Base-by-base conservation (phyloP, 2,888 invertebrate species). In the Trichacis sp. region DNA sequence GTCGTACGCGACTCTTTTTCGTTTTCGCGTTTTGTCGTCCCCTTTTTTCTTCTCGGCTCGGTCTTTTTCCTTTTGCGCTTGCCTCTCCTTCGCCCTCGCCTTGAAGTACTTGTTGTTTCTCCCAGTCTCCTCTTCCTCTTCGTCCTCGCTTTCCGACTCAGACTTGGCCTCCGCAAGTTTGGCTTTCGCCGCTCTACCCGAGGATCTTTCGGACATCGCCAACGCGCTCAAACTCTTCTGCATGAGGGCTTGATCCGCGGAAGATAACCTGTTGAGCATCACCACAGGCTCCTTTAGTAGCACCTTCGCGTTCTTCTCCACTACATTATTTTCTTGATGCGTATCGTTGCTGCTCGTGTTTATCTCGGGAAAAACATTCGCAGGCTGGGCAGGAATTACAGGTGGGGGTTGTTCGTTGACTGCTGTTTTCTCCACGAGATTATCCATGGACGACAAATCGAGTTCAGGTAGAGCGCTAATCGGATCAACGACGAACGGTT, bases 171-270 rank as follows among this genome's bases (percentile, higher is more conserved):
- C 75, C 17, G 84, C 84, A 68, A 89, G 86, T 36, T 89, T 89
- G 76, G 89, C 84, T 79, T 88, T 88, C 69, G 87, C 88, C 51
- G 89, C 88, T 61, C 88, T 82, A 75, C 86, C 86, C 62, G 88
- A 89, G 73, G 88, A 87, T 74, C 88, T 89, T 79, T 90, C 88
- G 56, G 87, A 88, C 80, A 90, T 90, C 71, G 89, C 88, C 80
- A 90, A 90, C 71, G 89, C 88, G 69, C 87, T 86, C 69, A 91
- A 81, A 83, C 90, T 90, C 76, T 88, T 88, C 74, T 90, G 89
- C 87, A 91, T 88, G 43, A 89, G 80, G 50, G 86, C 86, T 75
- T 88, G 88, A 80, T 90, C 90, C 77, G 88, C 85, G 8, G 82
- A 83, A 15, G 89, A 88, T 71, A 90, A 81, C 77, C 89, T 87